Base-by-base conservation (phyloP, 2,797 vertebrate species). In the Triplophysa yarkandensis region DNA sequence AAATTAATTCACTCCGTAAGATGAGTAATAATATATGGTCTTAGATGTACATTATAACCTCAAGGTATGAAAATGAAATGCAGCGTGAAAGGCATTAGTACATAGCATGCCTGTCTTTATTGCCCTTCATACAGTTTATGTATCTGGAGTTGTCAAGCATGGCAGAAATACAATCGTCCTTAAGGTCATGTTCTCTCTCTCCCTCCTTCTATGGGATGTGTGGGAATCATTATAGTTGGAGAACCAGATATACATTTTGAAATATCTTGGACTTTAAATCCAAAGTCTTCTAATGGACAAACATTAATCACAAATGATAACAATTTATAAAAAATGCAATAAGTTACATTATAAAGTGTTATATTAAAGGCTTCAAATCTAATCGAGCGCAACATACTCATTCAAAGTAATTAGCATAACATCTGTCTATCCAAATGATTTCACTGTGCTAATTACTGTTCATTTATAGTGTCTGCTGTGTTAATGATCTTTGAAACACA, bases 401-500 rank as follows among this genome's bases (percentile, higher is more conserved):
- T 78, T 57, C 19, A 28, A 66, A 58, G 52, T 60, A 70, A 77
- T 80, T 80, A 77, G 63, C 68, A 77, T 61, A 82, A 65, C 78
- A 80, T 82, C 75, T 82, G 81, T 68, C 57, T 58, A 72, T 76
- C 58, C 55, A 65, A 72, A 69, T 54, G 36, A 71, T 60, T 50
- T 57, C 36, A 66, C 46, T 65, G 54, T 65, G 48, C 54, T 82
- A 74, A 77, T 78, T 82, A 65, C 64, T 48, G 69, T 71, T 62
- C 63, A 61, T 68, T 72, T 68, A 67, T 78, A 46, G 34, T 74
- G 68, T 34, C 60, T 48, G 44, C 23, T 54, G 41, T 34, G 1
- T n/a, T 69, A 78, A 66, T 65, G 60, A 76, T 61, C 54, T 46
- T 28, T 2, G 16, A 46, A 30, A 62, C 60, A 74, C 17, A 69